Evolutionary conservation across 2,888 invertebrate species (phyloP), one percentile per base, ranked within the genome.

Genomic region (Heliconius ethilla): DNA sequence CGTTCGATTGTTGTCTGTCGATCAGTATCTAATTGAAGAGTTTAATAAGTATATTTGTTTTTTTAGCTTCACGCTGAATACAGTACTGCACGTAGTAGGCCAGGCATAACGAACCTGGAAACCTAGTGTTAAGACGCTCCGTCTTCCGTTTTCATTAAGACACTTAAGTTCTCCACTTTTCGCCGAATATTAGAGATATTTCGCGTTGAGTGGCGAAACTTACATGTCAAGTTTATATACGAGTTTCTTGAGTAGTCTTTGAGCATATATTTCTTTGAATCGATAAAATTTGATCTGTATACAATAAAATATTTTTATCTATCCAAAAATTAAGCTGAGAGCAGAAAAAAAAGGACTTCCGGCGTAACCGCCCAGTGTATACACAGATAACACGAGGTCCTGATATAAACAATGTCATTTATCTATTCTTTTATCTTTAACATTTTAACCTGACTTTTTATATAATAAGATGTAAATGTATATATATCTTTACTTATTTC

Each of bases 311-410:
- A 22, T 22, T 51, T 51, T 51, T 51, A 51, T 51, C 51, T 51
- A 51, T 51, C 51, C 18, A 59, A 59, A n/a, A n/a, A 59, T 3
- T 59, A 59, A 59, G n/a, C 59, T n/a, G 11, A 40, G n/a, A 40
- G 13, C 40, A 25, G 51, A 59, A 65, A 67, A 29, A 69, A 69
- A 25, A 27, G 69, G 69, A 69, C 25, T 69, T 69, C 69, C 69
- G 69, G 25, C 25, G 15, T 6, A 6, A 40, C 67, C 67, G 13
- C 33, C 40, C 69, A 7, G 7, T 33, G 7, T 33, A 33, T 33
- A 33, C 33, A 33, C 33, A 13, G 69, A 69, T 69, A 69, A 45
- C 25, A 11, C 59, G n/a, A n/a, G 27, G 15, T 63, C 27, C 63
- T n/a, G 25, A 25, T 25, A 15, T 69, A 25, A 22, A 40, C 25